Base-by-base conservation (phyloP, 2,113 vertebrate species). In the Dipodomys stephensi region DNA sequence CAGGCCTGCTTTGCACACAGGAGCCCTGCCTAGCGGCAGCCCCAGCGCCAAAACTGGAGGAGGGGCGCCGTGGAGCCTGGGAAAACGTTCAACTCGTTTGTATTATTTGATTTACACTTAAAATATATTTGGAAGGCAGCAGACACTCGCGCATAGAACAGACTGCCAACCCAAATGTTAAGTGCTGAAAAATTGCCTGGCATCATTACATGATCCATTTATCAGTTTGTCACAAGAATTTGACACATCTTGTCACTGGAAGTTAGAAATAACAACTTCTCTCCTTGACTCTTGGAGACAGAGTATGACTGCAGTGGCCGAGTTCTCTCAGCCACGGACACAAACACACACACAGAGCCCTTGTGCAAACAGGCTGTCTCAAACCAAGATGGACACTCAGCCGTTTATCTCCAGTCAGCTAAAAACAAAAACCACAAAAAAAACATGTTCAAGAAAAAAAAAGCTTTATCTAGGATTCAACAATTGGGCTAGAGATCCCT, bases 51-150 rank as follows among this genome's bases (percentile, higher is more conserved):
- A 81, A 23, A 64, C 5, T 25, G 44, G 22, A 22, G 49, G 83
- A 92, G 74, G 0, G 49, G 12, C 12, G 49, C 39, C 28, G 65
- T 0, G 8, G 71, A 62, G 96, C 77, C 94, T 0, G 76, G 87
- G 78, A 91, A 96, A 90, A 94, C 0, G 4, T 44, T 92, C 85
- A 0, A 94, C 84, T 89, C 93, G 19, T 83, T 94, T 93, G 76
- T 92, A 95, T 96, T 95, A 95, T 85, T 92, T 97, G 96, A 95
- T 96, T 97, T 94, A 87, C 30, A 92, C 94, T 97, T 94, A 96
- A 90, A 96, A 5, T 0, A 22, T 62, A 94, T 97, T 89, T 96
- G 91, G 93, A 88, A 96, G 81, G 92, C 87, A 91, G 95, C 89
- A 97, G 95, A 97, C 95, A 79, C 79, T 95, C 93, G 95, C 0